Evolutionary conservation across 1,140 invertebrate species (phyloP).

Genomic region (Heterodera schachtii): DNA sequence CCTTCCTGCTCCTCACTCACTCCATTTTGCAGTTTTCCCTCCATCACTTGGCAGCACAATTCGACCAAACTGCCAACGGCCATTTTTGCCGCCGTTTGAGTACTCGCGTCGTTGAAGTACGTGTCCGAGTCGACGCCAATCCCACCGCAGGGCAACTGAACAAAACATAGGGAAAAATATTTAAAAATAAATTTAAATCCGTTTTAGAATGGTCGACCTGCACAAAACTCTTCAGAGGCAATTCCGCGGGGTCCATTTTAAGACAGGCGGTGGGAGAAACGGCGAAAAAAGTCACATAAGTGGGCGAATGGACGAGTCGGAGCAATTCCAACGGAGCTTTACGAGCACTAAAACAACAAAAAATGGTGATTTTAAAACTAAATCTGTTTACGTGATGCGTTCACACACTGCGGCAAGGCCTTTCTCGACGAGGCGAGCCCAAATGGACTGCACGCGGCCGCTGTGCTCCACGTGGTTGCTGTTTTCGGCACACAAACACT

Average conservation of each 20-base stretch:
- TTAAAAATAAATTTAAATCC: neutral
- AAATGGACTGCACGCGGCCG: conserved; percentile 89
- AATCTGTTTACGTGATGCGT: conserved; percentile 31
- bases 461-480: conserved; percentile 93
- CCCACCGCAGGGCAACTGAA: conserved; percentile 86
- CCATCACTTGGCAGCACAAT: conserved; percentile 78
- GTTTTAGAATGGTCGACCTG: conserved; percentile 41
- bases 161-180: conserved; percentile 7
- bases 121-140: conserved; percentile 96
- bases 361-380: neutral
- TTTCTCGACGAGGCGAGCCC: conserved; percentile 85
- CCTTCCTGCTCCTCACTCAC: neutral
- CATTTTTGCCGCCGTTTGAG: conserved; percentile 87
- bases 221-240: conserved; percentile 85
- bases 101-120: conserved; percentile 94
- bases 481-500: conserved; percentile 91
- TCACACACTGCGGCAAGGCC: conserved; percentile 83
- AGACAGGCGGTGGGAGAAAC: conserved; percentile 66
- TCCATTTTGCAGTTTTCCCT: conserved; percentile 82
- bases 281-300: conserved; percentile 65
- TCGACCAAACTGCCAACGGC: conserved; percentile 89
- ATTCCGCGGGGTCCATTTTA: conserved; percentile 68
- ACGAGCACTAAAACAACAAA: conserved; percentile 23
- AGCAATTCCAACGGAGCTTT: conserved; percentile 61
- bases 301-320: conserved; percentile 56